A percentile compares a stretch with the other conserved stretches of the same genome.
Evolutionary conservation across 2,888 invertebrate genomes (phyloP).

Genomic region (Rhaphigaster nebulosa): DNA sequence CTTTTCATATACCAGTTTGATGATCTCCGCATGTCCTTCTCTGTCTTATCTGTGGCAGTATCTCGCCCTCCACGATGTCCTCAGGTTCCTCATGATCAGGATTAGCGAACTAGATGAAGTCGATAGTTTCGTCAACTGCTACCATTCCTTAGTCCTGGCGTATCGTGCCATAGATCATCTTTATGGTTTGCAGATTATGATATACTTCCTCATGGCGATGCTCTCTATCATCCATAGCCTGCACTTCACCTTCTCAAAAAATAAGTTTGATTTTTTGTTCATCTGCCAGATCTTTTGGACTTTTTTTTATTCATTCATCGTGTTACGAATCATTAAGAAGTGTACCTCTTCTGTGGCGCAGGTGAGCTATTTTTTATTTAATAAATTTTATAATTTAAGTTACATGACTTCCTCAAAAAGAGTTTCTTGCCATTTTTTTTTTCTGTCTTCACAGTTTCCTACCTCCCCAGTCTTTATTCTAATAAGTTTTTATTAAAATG

Average conservation of each 20-base stretch:
- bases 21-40: background rate
- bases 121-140: background rate
- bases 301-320: background rate
- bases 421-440: too few species aligned
- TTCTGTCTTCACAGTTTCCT: too few species aligned
- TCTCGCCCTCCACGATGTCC: background rate
- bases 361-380: background rate
- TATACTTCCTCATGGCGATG: background rate
- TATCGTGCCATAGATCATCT: background rate
- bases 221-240: background rate
- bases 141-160: background rate
- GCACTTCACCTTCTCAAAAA: background rate
- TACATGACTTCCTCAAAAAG: too few species aligned
- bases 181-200: background rate
- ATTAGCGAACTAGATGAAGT: background rate
- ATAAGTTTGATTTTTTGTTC: background rate
- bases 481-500: too few species aligned
- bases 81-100: background rate
- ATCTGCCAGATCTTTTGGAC: background rate
- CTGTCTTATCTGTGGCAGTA: background rate
- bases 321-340: background rate
- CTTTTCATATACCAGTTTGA: background rate
- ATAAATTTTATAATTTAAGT: background rate
- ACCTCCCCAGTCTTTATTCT: too few species aligned
- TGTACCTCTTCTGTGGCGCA: background rate